phyloP scores from a whole-genome alignment of 2,113 vertebrate genomes.

The Melanerpes aurifrons region DNA sequence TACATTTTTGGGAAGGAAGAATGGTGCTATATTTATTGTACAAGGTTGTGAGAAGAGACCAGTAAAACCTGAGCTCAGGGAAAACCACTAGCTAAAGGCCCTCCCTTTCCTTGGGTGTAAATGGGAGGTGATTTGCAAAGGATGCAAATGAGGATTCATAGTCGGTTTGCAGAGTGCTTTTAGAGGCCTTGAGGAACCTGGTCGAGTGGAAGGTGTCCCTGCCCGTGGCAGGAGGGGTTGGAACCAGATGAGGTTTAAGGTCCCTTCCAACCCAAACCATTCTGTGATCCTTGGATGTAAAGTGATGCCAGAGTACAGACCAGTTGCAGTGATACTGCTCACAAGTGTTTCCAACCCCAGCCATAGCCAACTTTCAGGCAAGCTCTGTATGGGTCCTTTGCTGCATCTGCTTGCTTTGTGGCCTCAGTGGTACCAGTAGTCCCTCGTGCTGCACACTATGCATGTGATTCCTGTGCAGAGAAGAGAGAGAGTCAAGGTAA shows the following conservation, averaged over 20 bases:
- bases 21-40: slow-evolving; percentile 13
- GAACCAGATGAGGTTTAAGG: too few species aligned
- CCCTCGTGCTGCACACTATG: background rate
- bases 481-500: slow-evolving; percentile 6
- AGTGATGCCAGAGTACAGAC: background rate
- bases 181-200: background rate
- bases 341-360: background rate
- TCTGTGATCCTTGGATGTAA: background rate
- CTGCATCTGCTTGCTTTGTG: background rate
- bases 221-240: too few species aligned
- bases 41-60: background rate
- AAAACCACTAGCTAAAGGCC: background rate
- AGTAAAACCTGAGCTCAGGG: background rate
- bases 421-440: background rate
- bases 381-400: background rate
- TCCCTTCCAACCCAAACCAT: too few species aligned
- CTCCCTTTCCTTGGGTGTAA: background rate
- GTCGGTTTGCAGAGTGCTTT: background rate
- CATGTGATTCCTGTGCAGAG: background rate
- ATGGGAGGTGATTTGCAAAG: background rate
- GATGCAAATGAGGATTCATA: background rate
- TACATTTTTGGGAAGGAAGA: slow-evolving; percentile 5
- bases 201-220: too few species aligned
- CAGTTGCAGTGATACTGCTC: background rate
- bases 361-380: background rate